A percentile compares a stretch with the other conserved stretches of the same genome.
These are phyloP conservation scores for Tachypleus tridentatus DNA, from an alignment of 1,140 invertebrate species.

Conservation along the genomic window DNA sequence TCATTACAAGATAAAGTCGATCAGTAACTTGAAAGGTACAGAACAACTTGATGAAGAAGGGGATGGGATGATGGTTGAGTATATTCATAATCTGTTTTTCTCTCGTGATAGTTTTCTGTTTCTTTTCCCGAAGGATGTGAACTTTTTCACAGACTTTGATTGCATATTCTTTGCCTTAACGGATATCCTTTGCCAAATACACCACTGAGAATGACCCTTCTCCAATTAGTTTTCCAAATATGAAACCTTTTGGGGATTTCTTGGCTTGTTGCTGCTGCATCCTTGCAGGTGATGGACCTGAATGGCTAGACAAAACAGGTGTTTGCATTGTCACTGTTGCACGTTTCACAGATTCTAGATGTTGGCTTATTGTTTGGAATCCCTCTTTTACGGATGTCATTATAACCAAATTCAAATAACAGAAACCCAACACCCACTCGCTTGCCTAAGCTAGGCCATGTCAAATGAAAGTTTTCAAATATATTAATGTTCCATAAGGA, in stretches of 20 bases:
- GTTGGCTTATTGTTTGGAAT: no score
- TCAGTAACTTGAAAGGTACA: slow-evolving; percentile 93
- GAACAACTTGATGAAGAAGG: slow-evolving; percentile 87
- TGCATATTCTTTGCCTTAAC: no score
- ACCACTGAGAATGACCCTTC: slow-evolving; percentile 94
- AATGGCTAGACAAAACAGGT: no score
- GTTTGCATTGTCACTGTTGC: no score
- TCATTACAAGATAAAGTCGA: slow-evolving; percentile 85
- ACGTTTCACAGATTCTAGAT: no score
- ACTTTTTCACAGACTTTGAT: slow-evolving; percentile 93
- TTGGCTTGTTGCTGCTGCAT: slow-evolving; percentile 34
- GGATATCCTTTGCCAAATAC: no score
- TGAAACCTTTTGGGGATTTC: slow-evolving; percentile 70
- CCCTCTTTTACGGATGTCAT: no score
- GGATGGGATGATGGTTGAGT: slow-evolving; percentile 45
- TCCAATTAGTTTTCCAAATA: slow-evolving; percentile 89
- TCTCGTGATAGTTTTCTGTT: slow-evolving; percentile 80
- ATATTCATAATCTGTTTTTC: slow-evolving; percentile 82
- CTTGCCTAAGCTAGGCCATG: no score
- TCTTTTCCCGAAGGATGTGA: slow-evolving; percentile 82
- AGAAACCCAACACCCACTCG: no score
- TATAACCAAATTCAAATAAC: no score
- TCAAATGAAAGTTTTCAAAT: no score
- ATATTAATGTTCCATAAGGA: no score
- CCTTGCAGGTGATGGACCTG: neutral